phyloP scores from a whole-genome alignment of 2,113 vertebrate genomes.

The Lota lota region DNA sequence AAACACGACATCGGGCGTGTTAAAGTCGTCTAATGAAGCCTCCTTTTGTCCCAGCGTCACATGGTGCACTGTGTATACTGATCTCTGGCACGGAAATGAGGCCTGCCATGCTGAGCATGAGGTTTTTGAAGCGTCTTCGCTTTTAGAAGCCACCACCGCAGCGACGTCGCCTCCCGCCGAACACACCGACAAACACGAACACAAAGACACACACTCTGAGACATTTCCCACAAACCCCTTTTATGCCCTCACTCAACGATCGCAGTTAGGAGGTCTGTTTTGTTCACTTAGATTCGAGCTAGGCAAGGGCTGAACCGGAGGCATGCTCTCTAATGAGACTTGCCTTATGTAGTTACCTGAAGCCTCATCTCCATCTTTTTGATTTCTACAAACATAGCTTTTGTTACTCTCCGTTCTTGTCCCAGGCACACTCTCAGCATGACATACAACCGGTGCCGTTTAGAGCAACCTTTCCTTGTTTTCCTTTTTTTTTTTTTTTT shows the following conservation, averaged over 20 bases:
- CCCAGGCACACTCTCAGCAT: background rate
- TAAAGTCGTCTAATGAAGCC: constrained; percentile 57
- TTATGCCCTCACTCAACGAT: constrained; percentile 36
- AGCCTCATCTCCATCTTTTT: constrained; percentile 31
- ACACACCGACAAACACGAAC: constrained; percentile 33
- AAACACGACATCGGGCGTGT: constrained; percentile 18
- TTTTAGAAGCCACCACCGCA: constrained; percentile 37
- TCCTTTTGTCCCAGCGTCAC: constrained; percentile 49
- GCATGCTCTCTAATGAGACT: constrained; percentile 51
- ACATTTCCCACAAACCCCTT: constrained; percentile 25
- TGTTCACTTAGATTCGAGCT: constrained; percentile 28
- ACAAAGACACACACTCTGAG: constrained; percentile 19
- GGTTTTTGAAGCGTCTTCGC: constrained; percentile 53
- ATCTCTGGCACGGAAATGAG: constrained; percentile 32
- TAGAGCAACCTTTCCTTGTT: constrained; percentile 9
- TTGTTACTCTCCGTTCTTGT: constrained; percentile 16
- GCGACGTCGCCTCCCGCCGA: constrained; percentile 48
- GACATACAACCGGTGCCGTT: constrained; percentile 16
- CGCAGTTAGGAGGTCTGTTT: constrained; percentile 25
- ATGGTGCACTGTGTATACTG: constrained; percentile 27
- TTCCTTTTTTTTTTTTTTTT: background rate
- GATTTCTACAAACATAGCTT: constrained; percentile 33
- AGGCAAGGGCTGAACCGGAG: constrained; percentile 33
- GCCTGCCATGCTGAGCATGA: constrained; percentile 49
- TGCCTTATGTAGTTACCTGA: constrained; percentile 53